Evolutionary conservation across 2,888 invertebrate species (phyloP).

Genomic region (Hipparchia sbordonii): DNA sequence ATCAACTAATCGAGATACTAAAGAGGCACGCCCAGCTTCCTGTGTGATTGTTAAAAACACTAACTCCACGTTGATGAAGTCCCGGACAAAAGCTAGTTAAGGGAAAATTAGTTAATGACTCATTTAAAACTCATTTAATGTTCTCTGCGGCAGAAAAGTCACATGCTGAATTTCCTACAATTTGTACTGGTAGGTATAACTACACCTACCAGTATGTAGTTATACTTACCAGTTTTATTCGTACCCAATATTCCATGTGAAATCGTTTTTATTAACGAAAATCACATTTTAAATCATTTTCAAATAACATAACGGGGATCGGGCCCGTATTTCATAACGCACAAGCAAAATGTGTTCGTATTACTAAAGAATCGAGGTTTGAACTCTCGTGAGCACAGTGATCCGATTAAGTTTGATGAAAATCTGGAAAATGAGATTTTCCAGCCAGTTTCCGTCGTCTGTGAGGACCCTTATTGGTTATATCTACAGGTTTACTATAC

Average conservation of each 20-base stretch:
- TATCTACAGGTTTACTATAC: background rate
- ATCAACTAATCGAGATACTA: no score
- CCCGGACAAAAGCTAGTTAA: no score
- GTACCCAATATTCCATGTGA: background rate
- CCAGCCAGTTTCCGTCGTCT: conserved; percentile 26
- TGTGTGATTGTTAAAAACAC: no score
- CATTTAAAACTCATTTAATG: no score
- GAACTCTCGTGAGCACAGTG: background rate
- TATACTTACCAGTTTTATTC: no score
- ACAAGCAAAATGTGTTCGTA: conserved; percentile 1
- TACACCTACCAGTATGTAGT: no score
- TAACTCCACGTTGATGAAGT: no score
- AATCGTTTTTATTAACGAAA: background rate
- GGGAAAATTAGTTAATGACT: no score
- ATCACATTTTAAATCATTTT: conserved; percentile 17
- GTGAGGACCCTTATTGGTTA: conserved; percentile 28
- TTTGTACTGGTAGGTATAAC: no score
- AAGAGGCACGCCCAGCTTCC: no score
- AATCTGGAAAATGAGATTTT: conserved; percentile 31
- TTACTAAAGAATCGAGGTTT: background rate
- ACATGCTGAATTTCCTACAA: background rate
- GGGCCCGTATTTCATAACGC: background rate
- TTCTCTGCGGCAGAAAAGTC: no score
- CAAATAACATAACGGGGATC: conserved; percentile 7
- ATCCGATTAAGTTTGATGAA: conserved; percentile 31